These are phyloP conservation scores for Anthoptus insignis DNA, from an alignment of 2,888 invertebrate genomes.

Conservation along the genomic window DNA sequence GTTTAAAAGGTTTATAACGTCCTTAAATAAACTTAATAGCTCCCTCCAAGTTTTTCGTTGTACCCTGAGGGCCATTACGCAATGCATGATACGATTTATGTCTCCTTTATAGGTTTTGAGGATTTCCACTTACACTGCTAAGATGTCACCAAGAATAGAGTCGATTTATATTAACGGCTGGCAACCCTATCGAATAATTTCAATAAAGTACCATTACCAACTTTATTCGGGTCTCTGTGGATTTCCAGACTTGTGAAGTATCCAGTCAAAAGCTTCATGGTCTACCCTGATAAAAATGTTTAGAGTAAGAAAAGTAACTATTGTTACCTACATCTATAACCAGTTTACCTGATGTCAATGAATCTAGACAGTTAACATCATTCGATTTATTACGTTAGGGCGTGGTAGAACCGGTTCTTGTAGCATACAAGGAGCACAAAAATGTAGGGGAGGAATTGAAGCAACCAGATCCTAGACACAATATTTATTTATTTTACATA, in stretches of 20 bases:
- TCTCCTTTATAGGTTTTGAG: slow-evolving; percentile 74
- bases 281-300: background rate
- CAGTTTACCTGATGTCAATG: too few relatives aligned
- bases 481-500: too few relatives aligned
- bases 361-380: too few relatives aligned
- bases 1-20: slow-evolving; percentile 83
- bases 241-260: background rate
- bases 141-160: slow-evolving; percentile 74
- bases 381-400: too few relatives aligned
- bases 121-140: slow-evolving; percentile 71
- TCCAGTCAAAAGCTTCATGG: background rate
- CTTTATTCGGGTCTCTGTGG: background rate
- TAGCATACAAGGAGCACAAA: too few relatives aligned
- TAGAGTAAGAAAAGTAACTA: too few relatives aligned
- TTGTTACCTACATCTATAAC: too few relatives aligned
- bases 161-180: slow-evolving; percentile 70
- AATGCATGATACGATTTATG: slow-evolving; percentile 81
- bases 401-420: too few relatives aligned
- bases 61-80: slow-evolving; percentile 79
- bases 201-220: slow-evolving; percentile 25
- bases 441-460: too few relatives aligned
- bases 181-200: slow-evolving; percentile 51
- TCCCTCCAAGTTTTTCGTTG: slow-evolving; percentile 79
- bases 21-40: slow-evolving; percentile 85
- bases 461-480: too few relatives aligned